A percentile compares a stretch with the other conserved stretches of the same genome.
Evolutionary conservation across 2,797 vertebrate species (phyloP).

Genomic region (Gallinago solitaria): DNA sequence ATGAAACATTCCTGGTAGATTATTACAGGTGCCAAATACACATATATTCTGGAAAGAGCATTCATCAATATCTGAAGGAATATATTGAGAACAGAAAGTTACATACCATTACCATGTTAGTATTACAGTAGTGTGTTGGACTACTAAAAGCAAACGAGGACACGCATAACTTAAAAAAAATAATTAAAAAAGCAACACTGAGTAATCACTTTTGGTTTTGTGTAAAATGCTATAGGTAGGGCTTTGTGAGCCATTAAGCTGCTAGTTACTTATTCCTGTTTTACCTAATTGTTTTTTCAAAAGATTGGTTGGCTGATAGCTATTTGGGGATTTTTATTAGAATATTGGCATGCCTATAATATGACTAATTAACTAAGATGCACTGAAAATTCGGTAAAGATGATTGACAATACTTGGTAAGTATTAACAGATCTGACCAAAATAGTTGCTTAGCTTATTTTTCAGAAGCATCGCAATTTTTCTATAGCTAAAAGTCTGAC

Average conservation of each 20-base stretch:
- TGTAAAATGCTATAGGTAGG: not conserved
- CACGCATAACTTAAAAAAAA: not conserved
- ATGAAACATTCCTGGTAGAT: slow-evolving; percentile 85
- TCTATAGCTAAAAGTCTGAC: not conserved
- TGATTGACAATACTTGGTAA: not conserved
- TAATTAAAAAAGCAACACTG: not conserved
- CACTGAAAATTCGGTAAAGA: not conserved
- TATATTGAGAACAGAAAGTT: not conserved
- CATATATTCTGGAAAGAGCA: slow-evolving; percentile 86
- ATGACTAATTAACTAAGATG: not conserved
- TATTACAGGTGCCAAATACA: slow-evolving; percentile 86
- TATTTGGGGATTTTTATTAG: not conserved
- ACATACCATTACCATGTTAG: not conserved
- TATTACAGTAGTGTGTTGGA: not conserved
- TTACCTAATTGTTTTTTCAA: not conserved
- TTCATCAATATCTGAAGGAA: slow-evolving; percentile 83
- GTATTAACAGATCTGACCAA: not conserved
- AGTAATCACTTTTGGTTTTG: not conserved
- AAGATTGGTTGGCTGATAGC: not conserved
- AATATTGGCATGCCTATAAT: not conserved
- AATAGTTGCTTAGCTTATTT: not conserved
- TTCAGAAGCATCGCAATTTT: not conserved
- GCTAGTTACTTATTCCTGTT: not conserved
- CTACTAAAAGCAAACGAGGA: not conserved
- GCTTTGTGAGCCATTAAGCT: not conserved